These are phyloP conservation scores for Drosophila stalkeri DNA, from an alignment of 2,888 invertebrate genomes.

Conservation along the genomic window DNA sequence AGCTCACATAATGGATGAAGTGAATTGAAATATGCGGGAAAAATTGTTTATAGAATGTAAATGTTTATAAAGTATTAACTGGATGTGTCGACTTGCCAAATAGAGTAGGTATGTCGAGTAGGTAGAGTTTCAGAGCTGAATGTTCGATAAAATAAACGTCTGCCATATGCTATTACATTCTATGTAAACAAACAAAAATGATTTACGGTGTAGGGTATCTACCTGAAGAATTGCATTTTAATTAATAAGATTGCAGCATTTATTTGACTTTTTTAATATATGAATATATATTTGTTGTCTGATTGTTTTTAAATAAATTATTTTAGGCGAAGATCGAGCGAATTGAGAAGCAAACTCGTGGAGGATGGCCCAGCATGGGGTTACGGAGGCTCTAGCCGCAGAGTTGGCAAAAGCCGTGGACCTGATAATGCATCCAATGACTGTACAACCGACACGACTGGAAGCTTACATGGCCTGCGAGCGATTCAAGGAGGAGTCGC, in stretches of 20 bases:
- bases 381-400: slow-evolving; percentile 86
- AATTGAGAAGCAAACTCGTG: not conserved
- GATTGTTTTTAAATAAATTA: not conserved
- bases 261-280: not conserved
- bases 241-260: slow-evolving; percentile 35
- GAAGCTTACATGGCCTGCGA: slow-evolving; percentile 95
- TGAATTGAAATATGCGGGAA: not conserved
- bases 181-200: not conserved
- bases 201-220: not conserved
- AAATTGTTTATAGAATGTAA: not conserved
- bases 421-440: slow-evolving; percentile 92
- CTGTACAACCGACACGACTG: slow-evolving; percentile 90
- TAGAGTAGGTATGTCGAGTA: too few relatives aligned
- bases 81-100: not conserved
- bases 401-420: slow-evolving; percentile 93
- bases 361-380: slow-evolving; percentile 81
- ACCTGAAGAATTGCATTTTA: slow-evolving; percentile 14
- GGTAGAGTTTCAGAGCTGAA: not conserved
- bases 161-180: slow-evolving; percentile 4
- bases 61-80: not conserved
- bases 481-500: slow-evolving; percentile 89
- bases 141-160: not conserved
- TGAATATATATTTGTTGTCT: not conserved
- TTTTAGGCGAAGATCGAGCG: not conserved
- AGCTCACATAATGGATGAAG: not conserved